phyloP scores from a whole-genome alignment of 2,797 vertebrate species.

The Apodemus agrarius region DNA sequence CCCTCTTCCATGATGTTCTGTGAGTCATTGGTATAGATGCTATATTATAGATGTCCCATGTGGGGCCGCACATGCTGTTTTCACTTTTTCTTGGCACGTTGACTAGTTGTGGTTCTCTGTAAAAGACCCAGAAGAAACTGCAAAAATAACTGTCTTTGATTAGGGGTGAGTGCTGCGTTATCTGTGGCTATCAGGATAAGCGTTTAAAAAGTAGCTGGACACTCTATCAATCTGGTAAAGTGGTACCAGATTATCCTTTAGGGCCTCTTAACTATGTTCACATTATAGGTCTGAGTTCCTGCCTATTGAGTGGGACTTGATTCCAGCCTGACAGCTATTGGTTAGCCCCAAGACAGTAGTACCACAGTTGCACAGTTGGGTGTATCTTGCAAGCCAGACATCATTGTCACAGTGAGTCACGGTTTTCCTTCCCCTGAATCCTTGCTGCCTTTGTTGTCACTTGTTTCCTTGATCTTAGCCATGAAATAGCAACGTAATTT shows the following conservation, averaged over 20 bases:
- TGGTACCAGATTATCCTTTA: neutral
- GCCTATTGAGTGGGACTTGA: neutral
- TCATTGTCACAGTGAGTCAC: neutral
- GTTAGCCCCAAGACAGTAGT: neutral
- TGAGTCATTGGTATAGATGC: neutral
- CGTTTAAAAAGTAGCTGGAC: neutral
- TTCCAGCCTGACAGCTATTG: neutral
- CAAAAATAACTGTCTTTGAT: neutral
- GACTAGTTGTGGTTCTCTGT: neutral
- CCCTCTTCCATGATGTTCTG: neutral
- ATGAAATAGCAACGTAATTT: neutral
- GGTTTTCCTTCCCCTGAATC: neutral
- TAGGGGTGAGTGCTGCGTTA: neutral
- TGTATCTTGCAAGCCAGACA: neutral
- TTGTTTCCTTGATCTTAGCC: neutral
- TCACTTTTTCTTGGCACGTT: neutral
- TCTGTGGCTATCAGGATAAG: too few relatives aligned
- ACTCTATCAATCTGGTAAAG: neutral
- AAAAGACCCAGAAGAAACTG: neutral
- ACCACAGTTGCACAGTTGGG: neutral
- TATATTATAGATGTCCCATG: neutral
- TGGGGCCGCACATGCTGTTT: neutral
- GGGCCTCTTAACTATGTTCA: neutral
- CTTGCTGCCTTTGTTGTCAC: neutral
- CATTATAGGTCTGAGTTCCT: neutral